A percentile compares a stretch with the other conserved stretches of the same genome.
These are phyloP conservation scores for Hiodon tergisus DNA, from an alignment of 2,113 vertebrate genomes.

Conservation along the genomic window DNA sequence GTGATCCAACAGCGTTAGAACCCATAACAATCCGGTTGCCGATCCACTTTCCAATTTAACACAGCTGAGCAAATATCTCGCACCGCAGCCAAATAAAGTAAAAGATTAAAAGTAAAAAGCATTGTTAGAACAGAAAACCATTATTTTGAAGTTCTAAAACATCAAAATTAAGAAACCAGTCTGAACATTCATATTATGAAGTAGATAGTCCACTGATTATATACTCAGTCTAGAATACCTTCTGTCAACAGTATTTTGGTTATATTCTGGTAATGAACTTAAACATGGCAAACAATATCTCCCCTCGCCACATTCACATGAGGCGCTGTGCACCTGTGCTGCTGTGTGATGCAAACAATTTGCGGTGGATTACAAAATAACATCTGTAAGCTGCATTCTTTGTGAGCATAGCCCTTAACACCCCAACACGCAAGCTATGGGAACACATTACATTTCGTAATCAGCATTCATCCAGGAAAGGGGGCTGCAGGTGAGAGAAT, in stretches of 20 bases:
- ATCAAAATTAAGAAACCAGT: no score
- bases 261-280: not conserved
- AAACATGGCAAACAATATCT: not conserved
- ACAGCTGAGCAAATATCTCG: no score
- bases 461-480: not conserved
- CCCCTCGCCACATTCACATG: not conserved
- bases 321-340: not conserved
- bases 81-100: no score
- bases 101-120: no score
- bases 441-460: not conserved
- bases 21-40: no score
- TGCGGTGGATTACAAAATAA: not conserved
- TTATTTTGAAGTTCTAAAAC: no score
- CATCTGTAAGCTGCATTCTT: not conserved
- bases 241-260: not conserved
- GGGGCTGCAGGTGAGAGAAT: not conserved
- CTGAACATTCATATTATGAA: no score
- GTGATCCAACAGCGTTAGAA: no score
- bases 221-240: not conserved
- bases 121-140: no score
- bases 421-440: not conserved
- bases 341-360: not conserved
- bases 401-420: conserved; percentile 17
- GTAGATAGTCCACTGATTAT: no score
- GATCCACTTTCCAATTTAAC: no score